Evolutionary conservation across 2,797 vertebrate species (phyloP), one percentile per base, ranked within the genome.

Genomic region (Typhlichthys subterraneus): DNA sequence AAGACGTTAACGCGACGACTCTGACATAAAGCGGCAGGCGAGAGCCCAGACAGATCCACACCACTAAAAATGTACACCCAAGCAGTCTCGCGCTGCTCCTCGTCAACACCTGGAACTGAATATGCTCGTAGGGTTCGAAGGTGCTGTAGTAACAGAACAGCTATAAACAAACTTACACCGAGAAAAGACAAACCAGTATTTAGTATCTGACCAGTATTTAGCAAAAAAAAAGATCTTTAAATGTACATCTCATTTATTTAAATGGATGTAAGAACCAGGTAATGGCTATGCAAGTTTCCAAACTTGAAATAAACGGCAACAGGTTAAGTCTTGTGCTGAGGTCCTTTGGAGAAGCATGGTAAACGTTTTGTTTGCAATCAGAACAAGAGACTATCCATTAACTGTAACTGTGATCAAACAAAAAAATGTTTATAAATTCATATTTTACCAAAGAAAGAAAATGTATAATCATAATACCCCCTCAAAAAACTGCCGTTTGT

Each of bases 41-140:
- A 80, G 70, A 87, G 70, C 70, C 71, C 73, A 72, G 63, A 73
- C 48, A 76, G 57, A 70, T 67, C 63, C 73, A 67, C 74, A 85
- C 72, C 76, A 81, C 74, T 73, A 79, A 69, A 78, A 84, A 77
- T 74, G 72, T 68, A 74, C 53, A 68, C 50, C 63, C 52, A 60
- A 12, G 59, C 49, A 59, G 56, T 52, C 17, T 67, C 65, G 29
- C 57, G 42, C 33, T 60, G 59, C 46, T n/a, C 65, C 55, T 60
- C 57, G 10, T 6, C n/a, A 1, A 56, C 13, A 33, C 14, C 54
- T 33, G 10, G 33, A 7, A 45, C 55, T 42, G n/a, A 42, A 42
- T 42, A 42, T 42, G 38, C 38, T 9, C 7, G 6, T 1, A 42
- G 38, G 38, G 65, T 5, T 59, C 12, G 10, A 6, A 54, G 46